Conservation (phyloP, 2,113 vertebrate species). For the Cyphomyrus plagiostoma region DNA sequence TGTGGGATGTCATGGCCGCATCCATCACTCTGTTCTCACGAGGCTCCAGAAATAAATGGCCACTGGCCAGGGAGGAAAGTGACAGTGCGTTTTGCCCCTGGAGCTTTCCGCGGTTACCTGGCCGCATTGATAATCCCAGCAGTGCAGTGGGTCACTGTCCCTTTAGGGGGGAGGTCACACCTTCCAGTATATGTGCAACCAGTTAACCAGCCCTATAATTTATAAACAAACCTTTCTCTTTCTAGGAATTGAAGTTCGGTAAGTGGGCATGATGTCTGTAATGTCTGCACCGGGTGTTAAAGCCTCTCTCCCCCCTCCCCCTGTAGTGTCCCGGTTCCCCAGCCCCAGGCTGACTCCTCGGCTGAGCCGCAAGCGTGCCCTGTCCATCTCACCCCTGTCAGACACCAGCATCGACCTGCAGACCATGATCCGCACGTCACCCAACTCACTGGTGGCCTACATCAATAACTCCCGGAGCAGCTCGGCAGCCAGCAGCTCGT, state of each 20-base stretch:
- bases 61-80: conserved; percentile 12
- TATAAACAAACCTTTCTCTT: neutral
- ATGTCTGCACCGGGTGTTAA: neutral
- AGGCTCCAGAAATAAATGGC: conserved; percentile 39
- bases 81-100: conserved; percentile 26
- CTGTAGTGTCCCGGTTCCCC: conserved; percentile 84
- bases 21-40: conserved; percentile 43
- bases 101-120: conserved; percentile 26
- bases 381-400: conserved; percentile 92
- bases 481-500: conserved; percentile 91
- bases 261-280: neutral
- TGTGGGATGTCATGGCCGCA: conserved; percentile 30
- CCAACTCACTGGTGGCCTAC: conserved; percentile 96
- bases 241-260: neutral
- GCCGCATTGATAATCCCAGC: conserved; percentile 27
- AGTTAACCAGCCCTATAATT: neutral
- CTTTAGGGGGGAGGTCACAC: neutral
- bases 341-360: conserved; percentile 86
- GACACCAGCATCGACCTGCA: conserved; percentile 98
- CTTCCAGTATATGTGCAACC: neutral
- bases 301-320: conserved; percentile 16
- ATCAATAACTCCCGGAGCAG: conserved; percentile 99
- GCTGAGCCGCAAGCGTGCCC: conserved; percentile 84
- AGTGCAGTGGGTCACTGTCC: conserved; percentile 13
- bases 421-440: conserved; percentile 97